Base-by-base conservation (phyloP, 2,113 vertebrate species). In the Barnardius zonarius region DNA sequence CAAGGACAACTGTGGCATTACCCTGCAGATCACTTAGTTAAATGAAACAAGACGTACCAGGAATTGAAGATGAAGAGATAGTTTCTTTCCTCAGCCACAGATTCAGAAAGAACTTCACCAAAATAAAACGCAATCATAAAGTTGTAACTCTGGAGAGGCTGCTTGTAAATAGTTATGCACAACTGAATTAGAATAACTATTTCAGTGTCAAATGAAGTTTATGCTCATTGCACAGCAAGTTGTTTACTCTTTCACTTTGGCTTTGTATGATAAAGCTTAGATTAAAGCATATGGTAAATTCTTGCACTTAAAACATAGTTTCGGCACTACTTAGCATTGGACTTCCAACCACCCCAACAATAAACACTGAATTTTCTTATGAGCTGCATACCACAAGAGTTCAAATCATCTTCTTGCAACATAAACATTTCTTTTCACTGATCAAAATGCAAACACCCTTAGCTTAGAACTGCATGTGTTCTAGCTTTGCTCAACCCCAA, bases 381-480 rank as follows among this genome's bases (percentile, higher is more conserved):
- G 25, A 78, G 55, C 23, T 77, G 27, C 77, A 30, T 19, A 46
- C 15, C 7, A 16, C 23, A 17, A 17, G 35, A 43, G 16, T 25
- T 66, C 49, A 86, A 28, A 54, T 54, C 24, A 8, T 10, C 30
- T 17, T 39, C 16, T 46, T 5, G 0, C 48, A 61, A 28, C 17
- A 51, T 3, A 44, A 64, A 37, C 3, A 33, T 22, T 30, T 10
- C 43, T 15, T 83, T 66, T 44, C 33, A 30, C 30, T 30, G 20
- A 48, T 37, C 24, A 62, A 83, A 24, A 64, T 7, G 10, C 51
- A 63, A 67, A 55, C 37, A 23, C 9, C 14, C 14, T 4, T 1
- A 72, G 24, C 3, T 20, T 35, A 44, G 78, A 77, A 66, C 7
- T 5, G 13, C 3, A 17, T 0, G 0, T 51, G 57, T n/a, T 19